A percentile compares a stretch with the other conserved stretches of the same genome.
phyloP scores from a whole-genome alignment of 2,113 vertebrate genomes.

The Panurus biarmicus region DNA sequence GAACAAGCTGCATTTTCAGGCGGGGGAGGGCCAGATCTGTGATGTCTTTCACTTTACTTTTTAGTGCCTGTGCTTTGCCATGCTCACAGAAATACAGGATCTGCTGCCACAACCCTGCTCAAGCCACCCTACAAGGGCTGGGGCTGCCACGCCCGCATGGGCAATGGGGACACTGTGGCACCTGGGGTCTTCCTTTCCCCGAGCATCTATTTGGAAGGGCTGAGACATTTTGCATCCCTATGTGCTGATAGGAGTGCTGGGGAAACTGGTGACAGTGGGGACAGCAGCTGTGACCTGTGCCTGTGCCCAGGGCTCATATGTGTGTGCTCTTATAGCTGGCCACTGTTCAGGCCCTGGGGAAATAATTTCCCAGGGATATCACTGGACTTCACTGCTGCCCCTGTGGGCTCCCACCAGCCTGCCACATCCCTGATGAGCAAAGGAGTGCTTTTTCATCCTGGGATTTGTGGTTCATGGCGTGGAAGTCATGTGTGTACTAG shows the following conservation, averaged over 20 bases:
- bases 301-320: neutral
- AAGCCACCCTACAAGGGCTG: accelerated
- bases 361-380: neutral
- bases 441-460: neutral
- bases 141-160: neutral
- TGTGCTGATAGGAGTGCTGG: neutral
- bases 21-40: neutral
- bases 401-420: neutral
- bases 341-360: neutral
- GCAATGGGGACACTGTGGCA: accelerated
- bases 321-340: neutral
- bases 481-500: neutral
- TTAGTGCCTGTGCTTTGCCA: neutral
- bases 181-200: neutral
- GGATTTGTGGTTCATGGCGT: neutral
- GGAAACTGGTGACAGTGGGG: neutral
- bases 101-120: neutral
- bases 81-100: neutral
- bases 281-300: neutral
- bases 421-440: neutral
- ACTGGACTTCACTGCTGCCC: neutral
- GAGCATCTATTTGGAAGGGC: neutral
- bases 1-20: neutral
- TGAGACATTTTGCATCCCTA: neutral
- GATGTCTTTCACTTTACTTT: neutral